Evolutionary conservation across 2,888 invertebrate species (phyloP).

Genomic region (Ecdyonurus torrentis): DNA sequence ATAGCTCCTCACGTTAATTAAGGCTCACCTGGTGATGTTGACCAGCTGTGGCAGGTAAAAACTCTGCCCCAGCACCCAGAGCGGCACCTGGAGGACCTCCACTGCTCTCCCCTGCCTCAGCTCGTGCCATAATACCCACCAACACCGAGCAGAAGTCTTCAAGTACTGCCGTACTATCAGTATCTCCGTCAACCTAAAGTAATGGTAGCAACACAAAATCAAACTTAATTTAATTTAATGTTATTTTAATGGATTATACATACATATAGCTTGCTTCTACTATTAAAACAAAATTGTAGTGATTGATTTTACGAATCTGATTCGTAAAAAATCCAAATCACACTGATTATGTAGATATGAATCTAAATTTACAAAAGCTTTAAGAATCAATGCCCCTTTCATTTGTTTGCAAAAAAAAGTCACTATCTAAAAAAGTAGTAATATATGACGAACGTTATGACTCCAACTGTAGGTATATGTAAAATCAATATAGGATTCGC

Average conservation of each 20-base stretch:
- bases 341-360: no score
- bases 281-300: no score
- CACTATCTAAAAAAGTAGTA: no score
- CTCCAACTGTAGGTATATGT: no score
- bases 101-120: neutral
- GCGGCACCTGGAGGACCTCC: neutral
- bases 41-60: neutral
- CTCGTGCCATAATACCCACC: neutral
- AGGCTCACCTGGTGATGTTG: neutral
- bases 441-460: no score
- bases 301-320: no score
- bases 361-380: no score
- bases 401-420: no score
- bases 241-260: neutral
- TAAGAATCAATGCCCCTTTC: no score
- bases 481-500: no score
- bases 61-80: neutral
- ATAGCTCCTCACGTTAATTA: neutral
- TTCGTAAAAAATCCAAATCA: no score
- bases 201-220: no score
- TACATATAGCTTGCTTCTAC: neutral
- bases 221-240: slow-evolving; percentile 3
- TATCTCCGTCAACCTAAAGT: slow-evolving; percentile 75
- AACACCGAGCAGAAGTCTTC: slow-evolving; percentile 45
- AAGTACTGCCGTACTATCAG: slow-evolving; percentile 60